Evolutionary conservation across 1,140 invertebrate species (phyloP).

Genomic region (Lepidurus packardi): DNA sequence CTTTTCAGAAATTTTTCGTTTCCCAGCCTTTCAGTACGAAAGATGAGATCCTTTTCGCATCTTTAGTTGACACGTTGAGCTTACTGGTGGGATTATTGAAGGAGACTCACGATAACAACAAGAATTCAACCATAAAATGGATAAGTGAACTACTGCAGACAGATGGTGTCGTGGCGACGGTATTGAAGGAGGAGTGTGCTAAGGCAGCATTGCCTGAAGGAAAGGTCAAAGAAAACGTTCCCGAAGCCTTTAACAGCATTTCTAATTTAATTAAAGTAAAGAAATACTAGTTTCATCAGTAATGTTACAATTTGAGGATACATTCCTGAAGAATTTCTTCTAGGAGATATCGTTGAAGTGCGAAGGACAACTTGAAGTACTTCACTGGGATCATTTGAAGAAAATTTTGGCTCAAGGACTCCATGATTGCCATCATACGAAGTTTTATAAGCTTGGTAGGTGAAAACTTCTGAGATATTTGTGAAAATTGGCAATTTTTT

Average conservation of each 20-base stretch:
- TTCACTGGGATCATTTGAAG: background rate
- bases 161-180: background rate
- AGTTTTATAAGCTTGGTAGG: slow-evolving; percentile 9
- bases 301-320: background rate
- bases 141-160: background rate
- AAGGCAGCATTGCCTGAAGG: background rate
- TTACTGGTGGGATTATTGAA: background rate
- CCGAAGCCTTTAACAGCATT: background rate
- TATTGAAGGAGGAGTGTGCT: background rate
- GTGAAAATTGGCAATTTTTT: too few species aligned
- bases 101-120: background rate
- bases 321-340: background rate
- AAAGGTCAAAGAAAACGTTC: background rate
- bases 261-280: background rate
- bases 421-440: background rate
- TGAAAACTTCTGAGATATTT: too few species aligned
- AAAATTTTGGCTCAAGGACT: background rate
- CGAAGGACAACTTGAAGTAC: background rate
- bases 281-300: background rate
- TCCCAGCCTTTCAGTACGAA: background rate
- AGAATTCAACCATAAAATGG: background rate
- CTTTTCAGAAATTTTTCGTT: background rate
- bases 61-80: background rate
- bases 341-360: background rate
- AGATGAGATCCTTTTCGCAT: slow-evolving; percentile 1